phyloP scores from a whole-genome alignment of 2,888 invertebrate species.

The Yponomeuta evonymella region DNA sequence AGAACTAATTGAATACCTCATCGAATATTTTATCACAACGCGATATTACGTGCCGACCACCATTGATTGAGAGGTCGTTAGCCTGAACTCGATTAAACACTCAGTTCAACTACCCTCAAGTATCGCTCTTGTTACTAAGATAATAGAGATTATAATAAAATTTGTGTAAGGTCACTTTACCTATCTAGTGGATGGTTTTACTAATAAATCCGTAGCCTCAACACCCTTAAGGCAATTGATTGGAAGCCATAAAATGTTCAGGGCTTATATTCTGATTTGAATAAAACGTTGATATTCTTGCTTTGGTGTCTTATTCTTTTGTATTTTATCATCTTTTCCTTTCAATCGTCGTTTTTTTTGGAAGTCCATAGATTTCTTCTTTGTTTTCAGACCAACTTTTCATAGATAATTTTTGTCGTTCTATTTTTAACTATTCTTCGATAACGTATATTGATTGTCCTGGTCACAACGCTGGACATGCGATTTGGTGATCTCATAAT shows the following conservation, averaged over 20 bases:
- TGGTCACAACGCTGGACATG: no score
- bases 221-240: constrained; percentile 5
- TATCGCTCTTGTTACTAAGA: background rate
- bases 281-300: background rate
- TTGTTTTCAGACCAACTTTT: no score
- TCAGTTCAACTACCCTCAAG: background rate
- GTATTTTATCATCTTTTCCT: no score
- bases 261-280: constrained; percentile 2
- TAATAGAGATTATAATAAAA: background rate
- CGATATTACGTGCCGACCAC: background rate
- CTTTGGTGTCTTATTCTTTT: background rate
- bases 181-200: background rate
- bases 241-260: constrained; percentile 8
- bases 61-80: constrained; percentile 1
- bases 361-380: no score
- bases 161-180: no score
- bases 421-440: no score
- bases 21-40: background rate
- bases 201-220: background rate
- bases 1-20: background rate
- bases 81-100: background rate
- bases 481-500: no score
- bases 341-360: no score
- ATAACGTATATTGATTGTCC: no score
- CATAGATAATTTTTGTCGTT: no score